Percentiles rank a stretch among this genome's conserved stretches.
Conservation (phyloP, 2,113 vertebrate species). For the Microcebus ravelobensis region DNA sequence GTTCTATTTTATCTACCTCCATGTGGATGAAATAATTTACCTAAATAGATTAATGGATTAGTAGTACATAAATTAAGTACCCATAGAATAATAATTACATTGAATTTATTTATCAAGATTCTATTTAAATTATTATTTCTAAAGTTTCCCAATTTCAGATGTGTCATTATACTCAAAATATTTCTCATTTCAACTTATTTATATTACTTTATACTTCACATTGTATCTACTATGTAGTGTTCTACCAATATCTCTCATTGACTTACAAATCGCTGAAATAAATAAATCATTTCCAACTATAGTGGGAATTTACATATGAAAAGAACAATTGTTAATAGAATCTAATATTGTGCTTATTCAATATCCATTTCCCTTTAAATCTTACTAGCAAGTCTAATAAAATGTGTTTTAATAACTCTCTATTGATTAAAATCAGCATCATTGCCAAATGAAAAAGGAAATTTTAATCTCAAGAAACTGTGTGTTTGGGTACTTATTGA, state of each 20-base stretch:
- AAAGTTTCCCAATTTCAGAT: conserved; percentile 80
- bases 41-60: conserved; percentile 80
- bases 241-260: conserved; percentile 62
- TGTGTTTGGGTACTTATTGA: not conserved
- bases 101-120: conserved; percentile 85
- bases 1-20: conserved; percentile 71
- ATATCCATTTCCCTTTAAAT: conserved; percentile 54
- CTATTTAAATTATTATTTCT: conserved; percentile 75
- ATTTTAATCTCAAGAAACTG: not conserved
- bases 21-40: conserved; percentile 79
- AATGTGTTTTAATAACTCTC: conserved; percentile 41
- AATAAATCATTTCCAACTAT: conserved; percentile 69
- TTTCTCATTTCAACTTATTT: conserved; percentile 65
- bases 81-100: conserved; percentile 75
- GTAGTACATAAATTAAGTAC: conserved; percentile 71
- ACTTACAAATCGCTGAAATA: conserved; percentile 56
- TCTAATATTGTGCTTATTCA: conserved; percentile 63
- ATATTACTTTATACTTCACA: conserved; percentile 50
- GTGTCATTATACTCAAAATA: conserved; percentile 50
- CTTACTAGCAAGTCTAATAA: conserved; percentile 34
- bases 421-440: conserved; percentile 34
- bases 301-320: conserved; percentile 62
- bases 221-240: not conserved
- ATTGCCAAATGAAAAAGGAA: not conserved
- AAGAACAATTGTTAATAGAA: conserved; percentile 49